These are phyloP conservation scores for Spilosoma lubricipeda DNA, from an alignment of 2,888 invertebrate genomes.

Conservation along the genomic window DNA sequence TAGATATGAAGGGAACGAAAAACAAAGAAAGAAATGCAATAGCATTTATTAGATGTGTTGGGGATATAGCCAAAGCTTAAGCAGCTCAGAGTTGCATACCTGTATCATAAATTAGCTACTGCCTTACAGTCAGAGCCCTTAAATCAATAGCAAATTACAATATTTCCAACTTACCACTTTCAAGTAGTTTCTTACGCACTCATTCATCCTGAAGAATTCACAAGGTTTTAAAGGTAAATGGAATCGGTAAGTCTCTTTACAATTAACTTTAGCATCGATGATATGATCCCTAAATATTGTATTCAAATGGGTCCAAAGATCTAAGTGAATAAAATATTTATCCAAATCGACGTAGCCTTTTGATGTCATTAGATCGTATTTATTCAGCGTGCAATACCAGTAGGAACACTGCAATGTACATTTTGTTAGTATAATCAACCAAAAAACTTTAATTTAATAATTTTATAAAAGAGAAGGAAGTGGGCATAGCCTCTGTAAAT, in stretches of 20 bases:
- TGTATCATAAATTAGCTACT: no score
- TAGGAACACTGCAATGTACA: conserved; percentile 58
- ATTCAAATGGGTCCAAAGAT: conserved; percentile 69
- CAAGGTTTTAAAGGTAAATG: conserved; percentile 58
- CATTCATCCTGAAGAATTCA: conserved; percentile 57
- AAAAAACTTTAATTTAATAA: not conserved
- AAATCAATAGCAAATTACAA: not conserved
- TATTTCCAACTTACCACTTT: conserved; percentile 54
- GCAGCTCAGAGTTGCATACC: no score
- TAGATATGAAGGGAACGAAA: no score
- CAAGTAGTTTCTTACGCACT: conserved; percentile 61
- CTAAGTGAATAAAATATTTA: conserved; percentile 66
- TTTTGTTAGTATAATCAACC: not conserved
- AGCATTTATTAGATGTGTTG: no score
- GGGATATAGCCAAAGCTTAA: no score
- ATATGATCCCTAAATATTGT: conserved; percentile 60
- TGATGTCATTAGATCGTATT: conserved; percentile 58
- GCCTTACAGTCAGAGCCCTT: no score
- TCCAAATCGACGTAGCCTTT: conserved; percentile 54
- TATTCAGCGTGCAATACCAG: conserved; percentile 67
- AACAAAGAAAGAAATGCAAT: no score
- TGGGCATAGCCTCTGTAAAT: no score
- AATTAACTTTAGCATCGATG: conserved; percentile 59
- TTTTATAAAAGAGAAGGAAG: no score
- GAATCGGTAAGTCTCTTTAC: conserved; percentile 46